phyloP scores from a whole-genome alignment of 2,888 invertebrate genomes.

The Harpagoxenus sublaevis region DNA sequence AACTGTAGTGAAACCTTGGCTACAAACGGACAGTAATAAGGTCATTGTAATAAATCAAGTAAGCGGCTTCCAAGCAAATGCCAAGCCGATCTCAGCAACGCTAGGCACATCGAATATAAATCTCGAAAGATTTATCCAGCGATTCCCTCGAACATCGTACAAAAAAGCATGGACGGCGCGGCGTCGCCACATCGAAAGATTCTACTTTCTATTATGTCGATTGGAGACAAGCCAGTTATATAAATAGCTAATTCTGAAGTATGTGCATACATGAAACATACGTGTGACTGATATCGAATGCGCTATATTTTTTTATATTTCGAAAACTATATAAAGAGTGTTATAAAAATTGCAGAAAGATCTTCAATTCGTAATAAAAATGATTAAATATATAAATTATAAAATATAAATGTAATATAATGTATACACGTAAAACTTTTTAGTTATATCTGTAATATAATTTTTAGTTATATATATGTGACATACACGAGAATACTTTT shows the following conservation, averaged over 20 bases:
- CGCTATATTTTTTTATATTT: not conserved
- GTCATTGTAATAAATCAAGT: conserved; percentile 64
- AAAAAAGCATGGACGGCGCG: conserved; percentile 28
- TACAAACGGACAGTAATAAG: conserved; percentile 45
- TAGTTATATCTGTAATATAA: not conserved
- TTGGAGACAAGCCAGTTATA: conserved; percentile 40
- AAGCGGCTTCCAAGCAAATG: conserved; percentile 64
- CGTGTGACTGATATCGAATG: not conserved
- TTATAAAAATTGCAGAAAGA: not conserved
- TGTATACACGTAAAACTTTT: not conserved
- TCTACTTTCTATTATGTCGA: conserved; percentile 34
- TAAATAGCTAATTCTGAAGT: conserved; percentile 4
- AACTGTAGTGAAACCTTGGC: conserved; percentile 27
- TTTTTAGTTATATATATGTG: not conserved
- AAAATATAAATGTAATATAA: not conserved
- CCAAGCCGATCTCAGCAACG: conserved; percentile 57
- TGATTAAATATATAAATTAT: not conserved
- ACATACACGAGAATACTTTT: not conserved
- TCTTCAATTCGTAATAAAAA: not conserved
- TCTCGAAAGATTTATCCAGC: conserved; percentile 65
- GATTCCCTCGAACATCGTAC: not conserved
- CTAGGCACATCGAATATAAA: conserved; percentile 57
- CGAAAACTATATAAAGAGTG: not conserved
- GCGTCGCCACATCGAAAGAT: conserved; percentile 16
- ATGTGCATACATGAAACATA: not conserved